phyloP scores from a whole-genome alignment of 2,888 invertebrate species.

The Trichopoda pennipes region DNA sequence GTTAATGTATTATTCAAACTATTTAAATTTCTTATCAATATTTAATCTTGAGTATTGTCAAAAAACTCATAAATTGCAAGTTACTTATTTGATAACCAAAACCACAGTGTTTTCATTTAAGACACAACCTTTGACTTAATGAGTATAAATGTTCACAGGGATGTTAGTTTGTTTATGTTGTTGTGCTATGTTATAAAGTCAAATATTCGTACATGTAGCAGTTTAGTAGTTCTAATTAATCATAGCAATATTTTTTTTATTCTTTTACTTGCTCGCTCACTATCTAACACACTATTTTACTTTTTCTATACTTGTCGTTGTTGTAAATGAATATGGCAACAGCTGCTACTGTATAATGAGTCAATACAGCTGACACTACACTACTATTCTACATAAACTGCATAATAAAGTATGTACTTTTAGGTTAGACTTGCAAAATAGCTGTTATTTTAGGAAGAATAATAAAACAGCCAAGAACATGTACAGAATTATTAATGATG shows the following conservation, averaged over 20 bases:
- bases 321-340: slow-evolving; percentile 15
- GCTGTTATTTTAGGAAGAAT: not conserved
- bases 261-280: slow-evolving; percentile 1
- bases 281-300: not conserved
- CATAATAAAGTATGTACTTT: slow-evolving; percentile 43
- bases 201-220: slow-evolving; percentile 57
- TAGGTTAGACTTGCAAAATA: slow-evolving; percentile 7
- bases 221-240: slow-evolving; percentile 66
- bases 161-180: not conserved
- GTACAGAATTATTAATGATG: slow-evolving; percentile 53
- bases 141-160: slow-evolving; percentile 2
- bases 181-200: slow-evolving; percentile 2
- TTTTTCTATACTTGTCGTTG: not conserved
- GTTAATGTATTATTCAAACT: too few species aligned
- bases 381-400: slow-evolving; percentile 3
- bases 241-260: slow-evolving; percentile 26
- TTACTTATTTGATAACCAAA: not conserved
- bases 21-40: too few species aligned
- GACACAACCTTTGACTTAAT: not conserved
- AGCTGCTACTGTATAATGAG: slow-evolving; percentile 55
- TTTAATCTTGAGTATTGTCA: too few species aligned
- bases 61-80: not conserved
- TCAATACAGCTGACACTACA: slow-evolving; percentile 47
- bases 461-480: slow-evolving; percentile 20
- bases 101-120: too few species aligned